Evolutionary conservation across 2,113 vertebrate genomes (phyloP), one percentile per base, ranked within the genome.

Genomic region (Microtus pennsylvanicus): DNA sequence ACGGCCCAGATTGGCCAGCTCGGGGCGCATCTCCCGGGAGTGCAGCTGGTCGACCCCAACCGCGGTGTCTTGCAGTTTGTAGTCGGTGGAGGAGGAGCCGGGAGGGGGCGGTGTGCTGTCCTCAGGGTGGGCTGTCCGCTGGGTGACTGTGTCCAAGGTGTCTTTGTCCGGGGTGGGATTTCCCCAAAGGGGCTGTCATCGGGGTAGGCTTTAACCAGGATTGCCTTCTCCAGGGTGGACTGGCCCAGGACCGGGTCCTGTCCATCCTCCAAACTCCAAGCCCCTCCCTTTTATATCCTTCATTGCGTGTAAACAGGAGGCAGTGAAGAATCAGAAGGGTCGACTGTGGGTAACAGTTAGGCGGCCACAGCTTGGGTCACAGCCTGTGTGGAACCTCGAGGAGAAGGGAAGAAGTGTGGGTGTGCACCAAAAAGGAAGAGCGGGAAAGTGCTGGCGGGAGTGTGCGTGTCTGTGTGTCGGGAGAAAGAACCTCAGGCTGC

Each of bases 261-360:
- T 11, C 67, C 70, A 1, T 16, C 17, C 47, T 45, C 78, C 14
- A 69, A 75, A 12, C 76, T 30, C 5, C 6, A 55, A 61, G 91
- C 92, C 38, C 30, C 58, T 45, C 93, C 91, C 70, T 83, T 82
- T 17, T 9, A 3, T 21, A 24, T 24, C 35, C 55, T 42, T 24
- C 52, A 17, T 50, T 87, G 12, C 19, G 0, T n/a, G 45, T 35
- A 50, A 87, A 87, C 45, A 47, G 10, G 5, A n/a, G 65, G 89
- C 55, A 72, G 6, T 11, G 61, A 80, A 72, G 96, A 94, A 42
- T 94, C 96, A 88, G 0, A 87, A 72, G 52, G 7, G 47, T 24
- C 91, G 12, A 89, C 16, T 45, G 82, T 70, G 88, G 17, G 77
- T 30, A 35, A 90, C 86, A 47, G 78, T 63, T n/a, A 93, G 89